These are phyloP conservation scores for Pituophis catenifer DNA, from an alignment of 2,113 vertebrate genomes.

Conservation along the genomic window DNA sequence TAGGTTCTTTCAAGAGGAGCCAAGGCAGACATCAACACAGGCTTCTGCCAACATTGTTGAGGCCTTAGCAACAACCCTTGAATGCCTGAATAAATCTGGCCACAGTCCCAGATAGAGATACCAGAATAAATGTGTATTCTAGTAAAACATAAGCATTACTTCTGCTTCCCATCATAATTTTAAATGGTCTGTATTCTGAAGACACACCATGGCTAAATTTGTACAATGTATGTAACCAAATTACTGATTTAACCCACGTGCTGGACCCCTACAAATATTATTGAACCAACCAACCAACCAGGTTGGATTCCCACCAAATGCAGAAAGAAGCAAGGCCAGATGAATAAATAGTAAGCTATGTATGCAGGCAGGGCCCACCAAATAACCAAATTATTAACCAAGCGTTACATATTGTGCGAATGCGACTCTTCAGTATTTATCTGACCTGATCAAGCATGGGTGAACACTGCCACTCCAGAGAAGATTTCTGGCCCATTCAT, in stretches of 20 bases:
- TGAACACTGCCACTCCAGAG: background rate
- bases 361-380: background rate
- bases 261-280: background rate
- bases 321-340: background rate
- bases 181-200: background rate
- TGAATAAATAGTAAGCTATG: background rate
- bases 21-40: background rate
- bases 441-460: background rate
- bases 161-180: background rate
- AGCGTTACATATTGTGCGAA: background rate
- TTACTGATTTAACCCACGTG: background rate
- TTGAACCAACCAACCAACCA: background rate
- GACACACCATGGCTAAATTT: background rate
- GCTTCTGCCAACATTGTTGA: background rate
- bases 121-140: background rate
- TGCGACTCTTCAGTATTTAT: background rate
- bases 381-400: background rate
- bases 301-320: background rate
- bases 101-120: background rate
- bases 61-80: background rate
- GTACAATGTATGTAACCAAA: background rate
- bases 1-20: background rate
- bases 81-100: background rate
- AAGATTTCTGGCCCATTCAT: no score
- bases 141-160: background rate